phyloP scores from a whole-genome alignment of 1,140 invertebrate species.

The Xylocopa sonorina region DNA sequence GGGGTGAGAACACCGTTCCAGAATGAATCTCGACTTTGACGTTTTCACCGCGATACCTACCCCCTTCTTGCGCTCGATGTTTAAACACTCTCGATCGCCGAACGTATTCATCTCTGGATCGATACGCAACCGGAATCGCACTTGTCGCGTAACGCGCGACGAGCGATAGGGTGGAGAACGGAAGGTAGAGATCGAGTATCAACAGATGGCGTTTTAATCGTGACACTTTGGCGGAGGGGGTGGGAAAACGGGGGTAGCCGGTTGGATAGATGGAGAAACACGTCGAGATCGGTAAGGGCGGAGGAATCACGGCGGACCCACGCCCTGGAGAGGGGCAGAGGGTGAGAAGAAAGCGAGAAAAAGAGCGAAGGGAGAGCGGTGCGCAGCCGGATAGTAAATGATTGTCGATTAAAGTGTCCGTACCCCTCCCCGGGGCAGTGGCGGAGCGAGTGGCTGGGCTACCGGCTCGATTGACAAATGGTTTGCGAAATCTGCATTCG shows the following conservation, averaged over 20 bases:
- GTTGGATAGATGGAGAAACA: slow-evolving; percentile 31
- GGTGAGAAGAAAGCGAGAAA: slow-evolving; percentile 42
- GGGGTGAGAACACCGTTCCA: too few species aligned
- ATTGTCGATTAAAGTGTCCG: slow-evolving; percentile 79
- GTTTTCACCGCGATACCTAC: too few species aligned
- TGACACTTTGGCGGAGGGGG: slow-evolving; percentile 56
- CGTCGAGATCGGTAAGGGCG: not conserved
- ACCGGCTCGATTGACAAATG: slow-evolving; percentile 76
- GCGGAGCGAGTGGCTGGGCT: too few species aligned
- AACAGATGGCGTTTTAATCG: slow-evolving; percentile 75
- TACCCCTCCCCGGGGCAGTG: slow-evolving; percentile 49
- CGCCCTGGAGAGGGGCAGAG: slow-evolving; percentile 13
- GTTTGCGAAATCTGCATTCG: slow-evolving; percentile 77
- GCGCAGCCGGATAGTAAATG: slow-evolving; percentile 74
- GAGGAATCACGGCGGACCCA: slow-evolving; percentile 21
- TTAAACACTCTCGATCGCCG: too few species aligned
- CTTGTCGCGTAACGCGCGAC: too few species aligned
- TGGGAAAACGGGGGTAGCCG: slow-evolving; percentile 12
- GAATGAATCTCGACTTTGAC: too few species aligned
- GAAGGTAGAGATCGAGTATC: slow-evolving; percentile 57
- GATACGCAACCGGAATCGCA: too few species aligned
- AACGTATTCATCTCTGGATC: too few species aligned
- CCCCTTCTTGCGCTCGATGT: too few species aligned
- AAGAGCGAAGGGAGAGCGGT: slow-evolving; percentile 36
- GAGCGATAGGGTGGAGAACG: slow-evolving; percentile 22